Evolutionary conservation across 2,888 invertebrate species (phyloP).

Genomic region (Mesorhabditis spiculigera): DNA sequence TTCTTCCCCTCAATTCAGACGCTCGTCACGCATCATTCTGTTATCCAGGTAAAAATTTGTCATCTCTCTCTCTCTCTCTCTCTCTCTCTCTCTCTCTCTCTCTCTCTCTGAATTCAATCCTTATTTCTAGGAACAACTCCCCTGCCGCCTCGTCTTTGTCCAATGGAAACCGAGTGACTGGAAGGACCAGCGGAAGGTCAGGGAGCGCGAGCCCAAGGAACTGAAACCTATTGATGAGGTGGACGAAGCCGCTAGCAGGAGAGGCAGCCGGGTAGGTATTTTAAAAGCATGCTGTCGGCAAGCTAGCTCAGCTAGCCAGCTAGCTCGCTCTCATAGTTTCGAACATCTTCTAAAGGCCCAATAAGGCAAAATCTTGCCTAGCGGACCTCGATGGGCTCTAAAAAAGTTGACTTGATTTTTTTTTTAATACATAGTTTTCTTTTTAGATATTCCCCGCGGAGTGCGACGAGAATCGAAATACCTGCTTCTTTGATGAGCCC

Average conservation of each 20-base stretch:
- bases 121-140: constrained; percentile 21
- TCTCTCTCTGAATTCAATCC: background rate
- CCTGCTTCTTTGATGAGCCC: constrained; percentile 5
- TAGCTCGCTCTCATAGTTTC: too few relatives aligned
- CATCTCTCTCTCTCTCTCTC: background rate
- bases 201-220: constrained; percentile 9
- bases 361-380: too few relatives aligned
- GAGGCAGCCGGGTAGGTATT: background rate
- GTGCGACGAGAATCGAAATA: constrained; percentile 6
- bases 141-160: constrained; percentile 29
- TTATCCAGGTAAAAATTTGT: constrained; percentile 14
- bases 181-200: constrained; percentile 13
- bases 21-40: constrained; percentile 37
- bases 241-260: background rate
- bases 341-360: too few relatives aligned
- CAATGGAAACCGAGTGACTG: constrained; percentile 32
- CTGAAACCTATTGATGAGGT: background rate
- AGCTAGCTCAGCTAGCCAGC: too few relatives aligned
- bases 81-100: background rate
- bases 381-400: too few relatives aligned
- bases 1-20: constrained; percentile 33
- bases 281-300: too few relatives aligned
- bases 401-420: too few relatives aligned
- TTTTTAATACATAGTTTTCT: background rate
- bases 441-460: background rate